phyloP scores from a whole-genome alignment of 2,888 invertebrate genomes.

The Diadegma fenestrale region DNA sequence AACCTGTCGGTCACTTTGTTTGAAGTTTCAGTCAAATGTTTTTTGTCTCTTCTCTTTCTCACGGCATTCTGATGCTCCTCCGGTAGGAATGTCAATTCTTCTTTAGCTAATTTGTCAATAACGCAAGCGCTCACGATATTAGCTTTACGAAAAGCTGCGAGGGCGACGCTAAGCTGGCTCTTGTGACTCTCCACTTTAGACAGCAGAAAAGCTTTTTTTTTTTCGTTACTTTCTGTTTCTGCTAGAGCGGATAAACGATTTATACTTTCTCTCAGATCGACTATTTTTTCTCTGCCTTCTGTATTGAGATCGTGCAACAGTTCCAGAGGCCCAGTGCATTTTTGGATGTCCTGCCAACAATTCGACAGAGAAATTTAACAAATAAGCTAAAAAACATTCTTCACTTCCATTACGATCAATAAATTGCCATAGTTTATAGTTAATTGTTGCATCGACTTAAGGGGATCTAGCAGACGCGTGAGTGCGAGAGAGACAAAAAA shows the following conservation, averaged over 20 bases:
- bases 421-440: background rate
- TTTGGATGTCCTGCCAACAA: conserved; percentile 89
- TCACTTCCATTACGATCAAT: no score
- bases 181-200: conserved; percentile 90
- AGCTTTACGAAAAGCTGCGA: conserved; percentile 92
- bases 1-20: conserved; percentile 94
- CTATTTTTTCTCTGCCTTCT: conserved; percentile 90
- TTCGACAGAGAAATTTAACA: conserved; percentile 26
- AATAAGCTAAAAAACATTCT: background rate
- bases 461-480: no score
- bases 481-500: no score
- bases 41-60: conserved; percentile 89
- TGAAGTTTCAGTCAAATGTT: conserved; percentile 89
- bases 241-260: conserved; percentile 90
- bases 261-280: conserved; percentile 89
- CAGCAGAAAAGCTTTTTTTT: conserved; percentile 87
- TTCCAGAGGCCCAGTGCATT: conserved; percentile 90
- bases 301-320: conserved; percentile 91
- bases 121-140: conserved; percentile 92
- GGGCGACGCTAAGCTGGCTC: conserved; percentile 90
- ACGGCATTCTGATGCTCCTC: conserved; percentile 87
- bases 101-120: conserved; percentile 91
- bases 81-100: conserved; percentile 88
- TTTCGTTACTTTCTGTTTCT: conserved; percentile 86
- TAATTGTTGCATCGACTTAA: background rate